Base-by-base conservation (phyloP, 1,140 invertebrate species). In the Drosophila kohkoa region DNA sequence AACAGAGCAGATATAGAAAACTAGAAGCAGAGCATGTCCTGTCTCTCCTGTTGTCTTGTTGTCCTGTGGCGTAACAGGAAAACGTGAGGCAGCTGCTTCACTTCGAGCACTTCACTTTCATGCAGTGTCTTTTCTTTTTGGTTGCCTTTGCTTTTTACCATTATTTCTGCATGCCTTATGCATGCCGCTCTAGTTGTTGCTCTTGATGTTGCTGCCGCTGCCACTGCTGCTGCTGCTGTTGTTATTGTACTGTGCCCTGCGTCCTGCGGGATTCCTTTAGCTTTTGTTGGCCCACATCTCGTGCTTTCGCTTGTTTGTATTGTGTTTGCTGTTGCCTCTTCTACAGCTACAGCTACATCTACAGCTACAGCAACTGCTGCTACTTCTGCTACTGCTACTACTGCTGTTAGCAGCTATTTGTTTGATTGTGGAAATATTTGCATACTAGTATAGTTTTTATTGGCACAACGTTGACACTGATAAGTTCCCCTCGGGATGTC, bases 381-480 rank as follows among this genome's bases (percentile, higher is more conserved):
- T 41, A 52, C 67, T 77, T 78, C 30, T 55, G 13, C 54, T 48
- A 48, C 49, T 46, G 41, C 60, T 55, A 13, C 68, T 41, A 52
- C 63, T 77, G 41, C 73, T 79, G 73, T 76, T 79, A 79, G 77
- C 77, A 79, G 76, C 79, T 86, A 86, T 82, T 87, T 86, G 82
- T 86, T 88, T 88, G 83, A 88, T 86, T 88, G 83, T 88, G 73
- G 83, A 87, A 81, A 87, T 82, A 87, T 87, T 87, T 87, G 80
- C 83, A 87, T 87, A 69, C 83, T 62, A 77, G 83, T 89, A 89
- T 89, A 89, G 85, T 88, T 88, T 88, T 88, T 88, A 88, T 89
- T 88, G 85, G 85, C 85, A 83, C 85, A 88, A 82, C 81, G 85
- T 88, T 88, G 85, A 88, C 85, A 88, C 85, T 88, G 85, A 88